phyloP scores from a whole-genome alignment of 2,888 invertebrate species.

The Papilio gigon region DNA sequence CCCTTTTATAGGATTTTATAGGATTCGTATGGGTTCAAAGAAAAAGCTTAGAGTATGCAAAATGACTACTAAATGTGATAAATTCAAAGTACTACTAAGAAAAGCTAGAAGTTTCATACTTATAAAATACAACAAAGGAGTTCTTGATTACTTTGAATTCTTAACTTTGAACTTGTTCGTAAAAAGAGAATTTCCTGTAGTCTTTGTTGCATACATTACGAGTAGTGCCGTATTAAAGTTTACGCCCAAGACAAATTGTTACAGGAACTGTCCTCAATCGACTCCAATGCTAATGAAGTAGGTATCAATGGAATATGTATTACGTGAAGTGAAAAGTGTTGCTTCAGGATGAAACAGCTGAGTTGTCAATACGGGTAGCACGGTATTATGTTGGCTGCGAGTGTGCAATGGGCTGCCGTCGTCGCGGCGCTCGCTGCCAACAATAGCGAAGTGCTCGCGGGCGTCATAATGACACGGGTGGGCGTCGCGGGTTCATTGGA shows the following conservation, averaged over 20 bases:
- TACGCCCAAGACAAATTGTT: slow-evolving; percentile 7
- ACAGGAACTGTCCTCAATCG: not conserved
- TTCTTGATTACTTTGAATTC: slow-evolving; percentile 28
- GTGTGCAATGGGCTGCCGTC: slow-evolving; percentile 30
- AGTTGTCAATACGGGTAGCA: slow-evolving; percentile 30
- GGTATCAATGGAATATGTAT: slow-evolving; percentile 4
- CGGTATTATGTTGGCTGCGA: slow-evolving; percentile 40
- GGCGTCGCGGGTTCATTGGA: slow-evolving; percentile 75
- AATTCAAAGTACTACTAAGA: slow-evolving; percentile 1
- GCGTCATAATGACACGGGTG: slow-evolving; percentile 73
- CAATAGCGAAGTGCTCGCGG: slow-evolving; percentile 64
- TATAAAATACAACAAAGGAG: slow-evolving; percentile 26
- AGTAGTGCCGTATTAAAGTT: slow-evolving; percentile 13
- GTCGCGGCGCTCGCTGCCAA: slow-evolving; percentile 59
- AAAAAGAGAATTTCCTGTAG: slow-evolving; percentile 21
- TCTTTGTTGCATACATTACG: slow-evolving; percentile 12
- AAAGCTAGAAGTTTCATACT: slow-evolving; percentile 12
- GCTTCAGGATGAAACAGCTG: slow-evolving; percentile 30
- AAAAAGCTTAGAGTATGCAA: not conserved
- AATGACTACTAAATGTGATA: slow-evolving; percentile 11
- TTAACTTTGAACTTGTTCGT: slow-evolving; percentile 26
- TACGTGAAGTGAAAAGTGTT: slow-evolving; percentile 24
- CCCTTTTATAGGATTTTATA: not conserved
- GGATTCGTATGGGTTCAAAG: not conserved
- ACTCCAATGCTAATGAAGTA: slow-evolving; percentile 1